Base-by-base conservation (phyloP, 1,140 invertebrate genomes). In the Colletes gigas region DNA sequence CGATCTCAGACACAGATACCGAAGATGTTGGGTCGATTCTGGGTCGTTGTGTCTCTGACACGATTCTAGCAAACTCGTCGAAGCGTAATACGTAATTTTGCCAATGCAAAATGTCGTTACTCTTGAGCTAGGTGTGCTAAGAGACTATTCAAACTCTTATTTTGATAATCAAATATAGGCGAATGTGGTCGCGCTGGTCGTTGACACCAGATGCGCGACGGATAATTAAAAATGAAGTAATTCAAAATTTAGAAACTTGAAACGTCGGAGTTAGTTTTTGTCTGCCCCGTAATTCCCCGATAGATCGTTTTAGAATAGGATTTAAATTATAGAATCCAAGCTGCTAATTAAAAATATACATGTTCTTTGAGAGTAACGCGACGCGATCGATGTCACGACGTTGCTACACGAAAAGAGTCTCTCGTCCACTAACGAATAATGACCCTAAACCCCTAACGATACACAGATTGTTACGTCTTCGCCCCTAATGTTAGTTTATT, bases 71-170 rank as follows among this genome's bases (percentile, higher is more conserved):
- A 39, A 17, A 19, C 73, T 39, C 54, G 62, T 76, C 63, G 62
- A 57, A 67, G 55, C 44, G 47, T 60, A 50, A 73, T 73, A 62
- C 47, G 19, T 60, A 73, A 73, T 73, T 44, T 60, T n/a, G 17
- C 62, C 62, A 62, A 62, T 19, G 30, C 12, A 9, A 62, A 62
- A 62, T 47, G 71, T n/a, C 15, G 17, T 62, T 73, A 60, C 50
- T 10, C 41, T 4, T 47, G n/a, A 9, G 54, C 41, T 72, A 47
- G 55, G 30, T 73, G 57, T 14, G 57, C 47, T 50, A 19, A 41
- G 30, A 15, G 30, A 9, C 3, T 47, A 9, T 6, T 47, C 44
- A 47, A 47, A 71, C n/a, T 59, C n/a, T 12, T 60, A 47, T 72
- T 60, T 72, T 41, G 70, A 47, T 60, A 44, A 15, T 55, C 12